Base-by-base conservation (phyloP, 2,113 vertebrate genomes). In the Mixornis gularis region DNA sequence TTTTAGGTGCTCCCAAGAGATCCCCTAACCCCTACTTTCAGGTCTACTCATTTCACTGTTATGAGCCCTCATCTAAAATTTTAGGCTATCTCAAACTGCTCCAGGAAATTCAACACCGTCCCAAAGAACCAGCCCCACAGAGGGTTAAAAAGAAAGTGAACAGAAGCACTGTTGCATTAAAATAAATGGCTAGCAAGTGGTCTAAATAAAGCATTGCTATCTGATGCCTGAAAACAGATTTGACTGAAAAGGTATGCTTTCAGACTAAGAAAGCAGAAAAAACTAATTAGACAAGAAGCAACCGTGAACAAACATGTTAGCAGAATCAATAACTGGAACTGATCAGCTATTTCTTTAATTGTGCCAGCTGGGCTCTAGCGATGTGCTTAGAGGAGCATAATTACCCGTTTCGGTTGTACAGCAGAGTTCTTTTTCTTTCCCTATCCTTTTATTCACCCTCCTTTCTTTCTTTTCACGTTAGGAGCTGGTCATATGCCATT, bases 321-420 rank as follows among this genome's bases (percentile, higher is more conserved):
- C 95, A 96, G 96, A 97, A 98, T 97, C 98, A 98, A 98, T 98
- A 98, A 97, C 97, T 98, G 97, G 97, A 98, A 98, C 97, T 97
- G 97, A 98, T 98, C 97, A 97, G 97, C 97, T 97, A 97, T 98
- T 98, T 97, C 97, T 98, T 97, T 97, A 98, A 98, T 97, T 97
- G 97, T 97, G 93, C 97, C 97, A 97, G 97, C 97, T 97, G 97
- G 97, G 93, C 87, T 72, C 91, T 95, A 38, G 82, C 10, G 85
- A 97, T 97, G 95, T 94, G 97, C 96, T 97, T 93, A 96, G 95
- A 95, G 91, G 96, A 97, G 90, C 95, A 88, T 97, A 97, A 97
- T 97, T 98, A 96, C 91, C 85, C 40, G 9, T 91, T 97, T 95
- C 12, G 13, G 96, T 90, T 77, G 88, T 91, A 86, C 84, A 86